Evolutionary conservation across 1,140 invertebrate genomes (phyloP), one percentile per base, ranked within the genome.

Genomic region (Nasonia longicornis): DNA sequence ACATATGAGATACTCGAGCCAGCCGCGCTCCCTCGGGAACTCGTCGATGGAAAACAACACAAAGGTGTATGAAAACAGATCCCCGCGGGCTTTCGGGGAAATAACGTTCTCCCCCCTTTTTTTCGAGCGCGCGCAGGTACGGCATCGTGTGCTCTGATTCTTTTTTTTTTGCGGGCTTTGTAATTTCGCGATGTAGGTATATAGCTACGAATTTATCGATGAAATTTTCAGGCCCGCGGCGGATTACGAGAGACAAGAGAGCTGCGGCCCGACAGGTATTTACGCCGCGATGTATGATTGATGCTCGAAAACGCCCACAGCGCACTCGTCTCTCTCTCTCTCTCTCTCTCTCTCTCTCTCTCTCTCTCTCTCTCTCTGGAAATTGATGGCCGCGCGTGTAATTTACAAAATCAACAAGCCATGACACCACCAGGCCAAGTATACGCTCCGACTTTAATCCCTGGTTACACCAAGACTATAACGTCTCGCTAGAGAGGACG

Each of bases 361-460:
- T 26, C 26, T 26, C 26, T 26, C 26, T 26, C 26, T 26, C 26
- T 26, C 26, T 26, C 26, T 26, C 26, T 26, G 26, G 52, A 87
- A 89, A 88, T 88, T 88, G 87, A 87, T 86, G 87, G 85, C 86
- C 86, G 86, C 86, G 72, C 64, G 84, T 89, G 86, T 88, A 89
- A 90, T 89, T 89, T 89, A 87, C 84, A 88, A 89, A 89, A 89
- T 88, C 88, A 90, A 89, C 89, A 88, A 88, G 84, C 88, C 88
- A 82, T 89, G 88, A 89, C 87, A 87, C 85, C 31, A 35, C 3
- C 31, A 3, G 3, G 84, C n/a, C 29, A 26, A 7, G 20, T 71
- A 45, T 14, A 12, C 35, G 7, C 2, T 7, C 14, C 20, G 3
- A 78, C 45, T 52, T 78, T 71, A 78, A 71, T 52, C 58, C 77